These are phyloP conservation scores for Brachyptera putata DNA, from an alignment of 2,888 invertebrate species.

Conservation along the genomic window DNA sequence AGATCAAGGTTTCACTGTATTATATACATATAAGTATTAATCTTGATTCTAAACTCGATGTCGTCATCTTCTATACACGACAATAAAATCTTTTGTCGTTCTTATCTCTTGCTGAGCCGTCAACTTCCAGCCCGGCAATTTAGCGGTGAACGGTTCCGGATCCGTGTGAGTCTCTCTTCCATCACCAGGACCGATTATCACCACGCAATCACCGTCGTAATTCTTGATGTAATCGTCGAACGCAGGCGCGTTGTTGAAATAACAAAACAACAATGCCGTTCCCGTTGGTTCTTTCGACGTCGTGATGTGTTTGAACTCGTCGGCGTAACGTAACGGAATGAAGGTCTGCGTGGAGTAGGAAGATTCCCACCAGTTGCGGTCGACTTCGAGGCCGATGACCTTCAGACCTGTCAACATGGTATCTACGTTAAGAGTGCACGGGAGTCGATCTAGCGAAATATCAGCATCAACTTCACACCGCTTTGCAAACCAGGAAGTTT, in stretches of 20 bases:
- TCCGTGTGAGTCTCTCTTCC: constrained; percentile 63
- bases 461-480: no score
- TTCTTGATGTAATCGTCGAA: constrained; percentile 63
- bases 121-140: constrained; percentile 56
- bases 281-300: constrained; percentile 45
- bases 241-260: constrained; percentile 69
- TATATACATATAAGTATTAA: no score
- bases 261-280: constrained; percentile 70
- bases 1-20: no score
- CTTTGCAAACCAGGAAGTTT: no score
- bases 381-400: constrained; percentile 70
- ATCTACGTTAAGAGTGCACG: no score
- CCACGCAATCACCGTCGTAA: constrained; percentile 60
- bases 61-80: constrained; percentile 50
- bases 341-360: constrained; percentile 68
- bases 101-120: constrained; percentile 55
- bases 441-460: no score
- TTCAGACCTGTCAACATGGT: constrained; percentile 54
- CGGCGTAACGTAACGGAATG: constrained; percentile 57
- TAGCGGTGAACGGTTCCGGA: constrained; percentile 61
- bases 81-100: constrained; percentile 60
- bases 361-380: constrained; percentile 67
- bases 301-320: constrained; percentile 36
- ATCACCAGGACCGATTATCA: constrained; percentile 69
- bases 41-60: background rate